Base-by-base conservation (phyloP, 2,113 vertebrate genomes). In the Mohoua ochrocephala region DNA sequence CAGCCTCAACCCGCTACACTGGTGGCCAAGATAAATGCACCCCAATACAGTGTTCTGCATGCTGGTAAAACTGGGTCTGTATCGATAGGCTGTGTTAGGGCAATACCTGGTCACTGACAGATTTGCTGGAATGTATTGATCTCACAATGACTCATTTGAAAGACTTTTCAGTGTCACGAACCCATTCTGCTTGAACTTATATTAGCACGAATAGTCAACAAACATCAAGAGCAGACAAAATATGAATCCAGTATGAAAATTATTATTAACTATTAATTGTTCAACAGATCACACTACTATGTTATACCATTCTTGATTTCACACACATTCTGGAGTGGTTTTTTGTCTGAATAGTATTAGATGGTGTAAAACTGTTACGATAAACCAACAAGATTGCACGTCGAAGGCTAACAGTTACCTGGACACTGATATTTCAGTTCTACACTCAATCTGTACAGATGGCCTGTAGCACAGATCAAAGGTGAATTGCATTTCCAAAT, bases 101-200 rank as follows among this genome's bases (percentile, higher is more conserved):
- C 19, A 84, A 26, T 19, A 69, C 33, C 15, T 74, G 67, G 27
- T 50, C 44, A 44, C 19, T 80, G n/a, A 22, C 9, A 77, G 26
- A 24, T 56, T 86, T 49, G 7, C 35, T 53, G 47, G 23, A 63
- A 75, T 52, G 7, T 33, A 42, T 11, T 2, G 1, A 21, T 45
- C 47, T 61, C 28, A 1, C 22, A 77, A 3, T 18, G 23, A 7
- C 13, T 75, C 12, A 20, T 69, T 44, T 70, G 26, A 74, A 87
- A 78, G n/a, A 11, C 2, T 67, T 60, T 33, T 23, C 1, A 4
- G 23, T 8, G 30, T 45, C 2, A 2, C 1, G 0, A 52, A 35
- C 14, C 7, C 23, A n/a, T 87, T 85, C 21, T 88, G 4, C 15
- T 57, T 75, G 42, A 75, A 60, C 31, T 68, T 50, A 18, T 1